These are phyloP conservation scores for Erythrolamprus reginae DNA, from an alignment of 2,113 vertebrate species.

Conservation along the genomic window DNA sequence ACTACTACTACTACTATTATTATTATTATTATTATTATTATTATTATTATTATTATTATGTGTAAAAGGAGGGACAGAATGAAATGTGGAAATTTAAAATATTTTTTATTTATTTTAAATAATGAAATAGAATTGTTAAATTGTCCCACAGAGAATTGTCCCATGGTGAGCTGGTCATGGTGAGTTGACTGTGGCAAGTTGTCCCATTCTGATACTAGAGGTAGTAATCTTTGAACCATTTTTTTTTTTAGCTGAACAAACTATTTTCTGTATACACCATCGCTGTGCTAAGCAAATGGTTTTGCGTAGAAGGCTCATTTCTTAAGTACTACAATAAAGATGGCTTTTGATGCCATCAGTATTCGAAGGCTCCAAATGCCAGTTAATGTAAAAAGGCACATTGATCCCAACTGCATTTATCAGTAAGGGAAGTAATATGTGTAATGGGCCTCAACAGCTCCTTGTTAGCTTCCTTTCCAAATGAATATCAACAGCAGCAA, in stretches of 20 bases:
- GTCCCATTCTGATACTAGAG: background rate
- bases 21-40: too few relatives aligned
- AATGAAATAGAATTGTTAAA: too few relatives aligned
- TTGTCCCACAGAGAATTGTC: too few relatives aligned
- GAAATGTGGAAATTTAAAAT: too few relatives aligned
- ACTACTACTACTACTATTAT: too few relatives aligned
- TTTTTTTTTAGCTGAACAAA: slow-evolving; percentile 28
- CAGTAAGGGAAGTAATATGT: background rate
- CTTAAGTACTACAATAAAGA: background rate
- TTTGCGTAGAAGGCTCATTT: background rate
- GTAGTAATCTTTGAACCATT: background rate
- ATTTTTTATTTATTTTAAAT: too few relatives aligned
- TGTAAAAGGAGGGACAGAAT: too few relatives aligned
- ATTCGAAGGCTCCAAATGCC: background rate
- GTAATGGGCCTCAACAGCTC: slow-evolving; percentile 1
- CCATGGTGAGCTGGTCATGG: too few relatives aligned
- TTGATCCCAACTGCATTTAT: slow-evolving; percentile 1
- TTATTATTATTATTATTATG: too few relatives aligned
- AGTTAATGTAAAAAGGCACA: background rate
- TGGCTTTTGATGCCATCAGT: background rate
- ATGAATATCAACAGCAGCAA: slow-evolving; percentile 1
- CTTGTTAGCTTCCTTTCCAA: background rate
- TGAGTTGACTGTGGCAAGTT: too few relatives aligned
- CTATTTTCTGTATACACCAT: slow-evolving; percentile 25
- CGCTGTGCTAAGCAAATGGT: slow-evolving; percentile 29